Evolutionary conservation across 1,140 invertebrate species (phyloP), one percentile per base, ranked within the genome.

Genomic region (Ditylenchus dipsaci): DNA sequence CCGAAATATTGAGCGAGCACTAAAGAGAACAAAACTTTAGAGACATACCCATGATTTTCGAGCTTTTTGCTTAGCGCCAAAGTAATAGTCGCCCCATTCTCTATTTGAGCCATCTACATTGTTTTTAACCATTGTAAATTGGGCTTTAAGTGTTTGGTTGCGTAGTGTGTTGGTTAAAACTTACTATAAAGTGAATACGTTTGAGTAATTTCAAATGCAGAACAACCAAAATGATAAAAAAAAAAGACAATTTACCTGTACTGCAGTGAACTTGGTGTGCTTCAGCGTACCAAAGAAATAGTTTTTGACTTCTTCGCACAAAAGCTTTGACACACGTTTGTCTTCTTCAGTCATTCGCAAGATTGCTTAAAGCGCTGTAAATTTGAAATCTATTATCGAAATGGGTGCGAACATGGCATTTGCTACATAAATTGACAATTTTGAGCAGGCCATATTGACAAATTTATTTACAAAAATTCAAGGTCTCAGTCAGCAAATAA

Each of bases 41-140:
- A 38, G 33, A 38, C 11, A 38, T 38, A 38, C 49, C 73, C 76
- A 76, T 11, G 67, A 47, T n/a, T 71, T 69, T 60, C 58, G 70
- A 15, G 67, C 75, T 15, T 33, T 75, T 62, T 68, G 70, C 13
- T 60, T 38, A 15, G 56, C 30, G 3, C 76, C 76, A 30, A 78
- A 63, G 43, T 77, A 77, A 62, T 77, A 77, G 30, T 75, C 76
- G 19, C 76, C 75, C 76, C 75, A 77, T 19, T 71, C 38, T 17
- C 65, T 57, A 53, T 69, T 19, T 21, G 59, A 1, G 3, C n/a
- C 38, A 61, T 61, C 29, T 8, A 21, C 38, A 61, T 7, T 19
- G 23, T 15, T 61, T 61, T 61, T 30, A 61, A 61, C 59, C 59
- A 61, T 61, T 13, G n/a, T 27, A 21, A 33, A 19, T 7, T 21